Evolutionary conservation across 2,888 invertebrate genomes (phyloP).

Genomic region (Sesia apiformis): DNA sequence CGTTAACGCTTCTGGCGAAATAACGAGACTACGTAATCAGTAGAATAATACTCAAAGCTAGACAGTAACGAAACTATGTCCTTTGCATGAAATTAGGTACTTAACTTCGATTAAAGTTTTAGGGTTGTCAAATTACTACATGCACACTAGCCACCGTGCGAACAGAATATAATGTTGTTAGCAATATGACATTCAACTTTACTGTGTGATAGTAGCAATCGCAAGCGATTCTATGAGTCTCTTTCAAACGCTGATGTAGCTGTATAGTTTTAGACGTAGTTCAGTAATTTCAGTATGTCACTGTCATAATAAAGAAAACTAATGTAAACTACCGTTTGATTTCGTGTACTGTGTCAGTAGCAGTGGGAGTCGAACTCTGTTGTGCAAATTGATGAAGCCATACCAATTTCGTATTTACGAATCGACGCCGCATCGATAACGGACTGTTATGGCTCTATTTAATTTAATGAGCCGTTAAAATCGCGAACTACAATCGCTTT

Average conservation of each 20-base stretch:
- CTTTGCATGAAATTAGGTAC: no score
- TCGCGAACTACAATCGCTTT: slow-evolving; percentile 29
- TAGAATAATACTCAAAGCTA: not conserved
- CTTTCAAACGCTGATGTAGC: no score
- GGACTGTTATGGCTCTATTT: slow-evolving; percentile 30
- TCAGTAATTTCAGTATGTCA: no score
- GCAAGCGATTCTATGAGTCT: no score
- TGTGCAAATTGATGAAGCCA: slow-evolving; percentile 25
- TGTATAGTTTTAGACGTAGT: no score
- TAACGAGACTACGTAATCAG: slow-evolving; percentile 20
- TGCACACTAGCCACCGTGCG: no score
- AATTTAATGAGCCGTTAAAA: slow-evolving; percentile 48
- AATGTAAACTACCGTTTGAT: not conserved
- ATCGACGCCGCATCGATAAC: slow-evolving; percentile 30
- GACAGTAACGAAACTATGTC: no score
- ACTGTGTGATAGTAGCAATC: no score
- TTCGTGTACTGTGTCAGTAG: not conserved
- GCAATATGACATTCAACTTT: no score
- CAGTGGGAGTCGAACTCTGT: not conserved
- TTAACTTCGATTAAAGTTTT: no score
- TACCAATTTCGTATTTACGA: slow-evolving; percentile 27
- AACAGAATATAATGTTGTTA: no score
- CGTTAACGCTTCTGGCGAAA: slow-evolving; percentile 21
- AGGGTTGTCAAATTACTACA: no score
- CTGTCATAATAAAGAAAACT: slow-evolving; percentile 3